Evolutionary conservation across 1,140 invertebrate genomes (phyloP), one percentile per base, ranked within the genome.

Genomic region (Solenopsis fugax): DNA sequence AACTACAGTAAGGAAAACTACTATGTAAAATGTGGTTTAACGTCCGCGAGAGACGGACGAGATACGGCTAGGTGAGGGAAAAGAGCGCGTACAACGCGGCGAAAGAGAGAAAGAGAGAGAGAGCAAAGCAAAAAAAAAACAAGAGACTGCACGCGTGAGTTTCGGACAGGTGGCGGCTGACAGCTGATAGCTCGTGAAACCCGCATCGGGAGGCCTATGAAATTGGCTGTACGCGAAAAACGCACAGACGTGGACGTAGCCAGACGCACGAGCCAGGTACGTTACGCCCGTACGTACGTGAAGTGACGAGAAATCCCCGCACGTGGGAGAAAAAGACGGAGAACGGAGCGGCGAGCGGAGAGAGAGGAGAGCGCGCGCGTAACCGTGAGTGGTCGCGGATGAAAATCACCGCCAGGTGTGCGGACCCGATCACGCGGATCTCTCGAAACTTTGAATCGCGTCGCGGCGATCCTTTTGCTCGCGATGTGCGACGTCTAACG

Each of bases 81-180:
- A 13, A 13, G 24, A 37, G 7, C 37, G 34, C 0, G 18, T 9
- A 18, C n/a, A 48, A 52, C 34, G 37, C 18, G 24, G 52, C 18
- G 24, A 50, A 34, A 58, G 37, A 71, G 50, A 78, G 21, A 69
- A 37, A 52, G 67, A 41, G 41, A 75, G 37, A 71, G 73, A 60
- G 81, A 62, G 7, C 29, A 84, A 80, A 90, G 64, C 29, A 29
- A 29, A 29, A 29, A 29, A 29, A 29, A 29, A 29, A 29, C 2
- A 29, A 29, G 29, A 29, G 29, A 29, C 2, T 2, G 60, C 62
- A 62, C 60, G 72, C 65, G 56, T 29, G 21, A 56, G 58, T 90
- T 86, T 89, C 56, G 69, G 81, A 87, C 85, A 90, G 91, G 89
- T 89, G 82, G 81, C 69, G 87, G 62, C 85, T 89, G 87, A 90